Conservation (phyloP, 2,888 invertebrate genomes). For the Sinohyriopsis cumingii region DNA sequence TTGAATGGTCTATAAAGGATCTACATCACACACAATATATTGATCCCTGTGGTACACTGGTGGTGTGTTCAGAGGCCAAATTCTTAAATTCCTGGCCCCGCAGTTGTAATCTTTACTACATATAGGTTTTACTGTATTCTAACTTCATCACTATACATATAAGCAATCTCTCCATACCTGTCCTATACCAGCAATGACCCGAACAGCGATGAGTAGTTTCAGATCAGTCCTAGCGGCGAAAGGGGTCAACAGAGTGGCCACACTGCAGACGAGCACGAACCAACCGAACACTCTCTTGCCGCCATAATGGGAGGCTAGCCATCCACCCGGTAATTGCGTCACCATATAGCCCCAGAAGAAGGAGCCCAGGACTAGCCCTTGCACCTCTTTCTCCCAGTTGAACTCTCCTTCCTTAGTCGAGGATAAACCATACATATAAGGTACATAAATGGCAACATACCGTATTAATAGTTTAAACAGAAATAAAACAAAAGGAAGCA, state of each 20-base stretch:
- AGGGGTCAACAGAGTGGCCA: slow-evolving; percentile 88
- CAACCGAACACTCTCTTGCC: slow-evolving; percentile 88
- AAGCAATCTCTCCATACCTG: slow-evolving; percentile 75
- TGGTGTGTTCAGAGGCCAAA: too few relatives aligned
- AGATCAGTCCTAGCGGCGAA: slow-evolving; percentile 81
- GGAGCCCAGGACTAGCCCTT: slow-evolving; percentile 62
- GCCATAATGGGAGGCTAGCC: slow-evolving; percentile 84
- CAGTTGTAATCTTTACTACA: too few relatives aligned
- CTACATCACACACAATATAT: too few relatives aligned
- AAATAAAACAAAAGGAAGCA: too few relatives aligned
- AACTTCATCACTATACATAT: too few relatives aligned
- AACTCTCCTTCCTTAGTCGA: slow-evolving; percentile 47
- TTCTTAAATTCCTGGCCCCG: too few relatives aligned
- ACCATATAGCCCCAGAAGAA: slow-evolving; percentile 67
- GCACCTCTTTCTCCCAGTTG: slow-evolving; percentile 55
- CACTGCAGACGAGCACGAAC: slow-evolving; percentile 85
- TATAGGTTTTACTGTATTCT: too few relatives aligned
- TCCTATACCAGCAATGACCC: slow-evolving; percentile 86
- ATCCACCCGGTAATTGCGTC: slow-evolving; percentile 64
- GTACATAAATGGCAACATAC: too few relatives aligned
- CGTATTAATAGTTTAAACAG: too few relatives aligned
- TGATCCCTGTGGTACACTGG: too few relatives aligned
- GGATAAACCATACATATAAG: background rate
- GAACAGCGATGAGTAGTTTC: slow-evolving; percentile 80
- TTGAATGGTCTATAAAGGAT: too few relatives aligned